Evolutionary conservation across 2,797 vertebrate species (phyloP).

Genomic region (Crocidura indochinensis): DNA sequence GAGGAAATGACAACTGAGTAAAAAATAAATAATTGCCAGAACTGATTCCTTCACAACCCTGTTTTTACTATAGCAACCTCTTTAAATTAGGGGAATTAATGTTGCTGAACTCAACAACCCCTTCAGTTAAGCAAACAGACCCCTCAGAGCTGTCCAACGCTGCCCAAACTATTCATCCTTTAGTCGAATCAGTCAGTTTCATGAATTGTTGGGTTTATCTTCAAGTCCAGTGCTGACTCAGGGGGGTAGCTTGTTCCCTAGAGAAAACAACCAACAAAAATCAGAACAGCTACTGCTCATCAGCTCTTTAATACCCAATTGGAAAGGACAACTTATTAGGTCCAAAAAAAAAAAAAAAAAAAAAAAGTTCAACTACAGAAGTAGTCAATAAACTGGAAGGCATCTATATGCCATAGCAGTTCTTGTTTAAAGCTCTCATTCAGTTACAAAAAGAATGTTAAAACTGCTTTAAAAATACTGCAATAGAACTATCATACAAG

Average conservation of each 20-base stretch:
- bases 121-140: conserved; percentile 86
- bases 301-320: conserved; percentile 84
- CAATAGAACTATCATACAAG: conserved; percentile 53
- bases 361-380: conserved; percentile 69
- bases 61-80: conserved; percentile 82
- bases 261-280: conserved; percentile 88
- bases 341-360: conserved; percentile 49
- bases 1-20: conserved; percentile 74
- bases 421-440: conserved; percentile 66
- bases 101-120: conserved; percentile 86
- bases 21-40: conserved; percentile 65
- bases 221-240: conserved; percentile 88
- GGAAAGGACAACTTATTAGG: conserved; percentile 83
- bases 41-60: conserved; percentile 81
- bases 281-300: conserved; percentile 87
- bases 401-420: conserved; percentile 29
- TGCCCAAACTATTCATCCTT: conserved; percentile 88
- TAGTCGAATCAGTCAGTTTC: conserved; percentile 87
- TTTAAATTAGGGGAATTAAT: conserved; percentile 76
- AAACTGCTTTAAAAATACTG: conserved; percentile 43
- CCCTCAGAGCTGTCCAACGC: conserved; percentile 88
- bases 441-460: conserved; percentile 69
- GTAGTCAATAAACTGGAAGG: conserved; percentile 61
- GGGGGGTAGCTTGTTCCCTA: conserved; percentile 87
- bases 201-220: conserved; percentile 87